Percentiles rank a stretch among this genome's conserved stretches.
phyloP scores from a whole-genome alignment of 2,888 invertebrate species.

The Nysson spinosus region DNA sequence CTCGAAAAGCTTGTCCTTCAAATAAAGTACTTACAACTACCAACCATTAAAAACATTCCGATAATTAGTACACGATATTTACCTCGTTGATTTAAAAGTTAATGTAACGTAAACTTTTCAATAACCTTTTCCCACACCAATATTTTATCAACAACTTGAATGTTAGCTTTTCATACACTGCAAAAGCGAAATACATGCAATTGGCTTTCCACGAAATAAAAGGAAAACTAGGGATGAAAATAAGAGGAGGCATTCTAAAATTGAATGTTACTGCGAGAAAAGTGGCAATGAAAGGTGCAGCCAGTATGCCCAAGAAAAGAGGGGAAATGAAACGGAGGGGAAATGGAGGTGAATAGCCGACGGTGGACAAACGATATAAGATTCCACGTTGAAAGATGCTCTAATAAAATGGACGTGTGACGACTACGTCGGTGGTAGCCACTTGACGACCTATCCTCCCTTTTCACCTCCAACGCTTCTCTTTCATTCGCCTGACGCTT shows the following conservation, averaged over 20 bases:
- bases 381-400: slow-evolving; percentile 71
- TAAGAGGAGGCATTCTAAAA: slow-evolving; percentile 13
- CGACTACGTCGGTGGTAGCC: slow-evolving; percentile 59
- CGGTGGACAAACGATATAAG: slow-evolving; percentile 72
- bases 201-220: not conserved
- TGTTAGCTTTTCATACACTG: no score
- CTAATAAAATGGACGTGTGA: slow-evolving; percentile 72
- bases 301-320: slow-evolving; percentile 12
- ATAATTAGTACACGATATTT: no score
- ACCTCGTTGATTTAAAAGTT: no score
- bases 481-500: slow-evolving; percentile 44
- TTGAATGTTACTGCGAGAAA: slow-evolving; percentile 36
- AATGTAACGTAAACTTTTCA: no score
- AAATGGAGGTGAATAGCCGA: slow-evolving; percentile 59
- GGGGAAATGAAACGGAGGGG: slow-evolving; percentile 30
- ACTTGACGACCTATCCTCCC: slow-evolving; percentile 63
- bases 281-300: slow-evolving; percentile 26
- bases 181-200: no score
- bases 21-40: no score
- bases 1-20: no score
- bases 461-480: slow-evolving; percentile 51
- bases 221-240: slow-evolving; percentile 8
- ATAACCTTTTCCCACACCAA: no score
- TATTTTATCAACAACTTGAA: no score
- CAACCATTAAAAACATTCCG: no score